A percentile compares a stretch with the other conserved stretches of the same genome.
These are phyloP conservation scores for Penelope pileata DNA, from an alignment of 2,113 vertebrate genomes.

Conservation along the genomic window DNA sequence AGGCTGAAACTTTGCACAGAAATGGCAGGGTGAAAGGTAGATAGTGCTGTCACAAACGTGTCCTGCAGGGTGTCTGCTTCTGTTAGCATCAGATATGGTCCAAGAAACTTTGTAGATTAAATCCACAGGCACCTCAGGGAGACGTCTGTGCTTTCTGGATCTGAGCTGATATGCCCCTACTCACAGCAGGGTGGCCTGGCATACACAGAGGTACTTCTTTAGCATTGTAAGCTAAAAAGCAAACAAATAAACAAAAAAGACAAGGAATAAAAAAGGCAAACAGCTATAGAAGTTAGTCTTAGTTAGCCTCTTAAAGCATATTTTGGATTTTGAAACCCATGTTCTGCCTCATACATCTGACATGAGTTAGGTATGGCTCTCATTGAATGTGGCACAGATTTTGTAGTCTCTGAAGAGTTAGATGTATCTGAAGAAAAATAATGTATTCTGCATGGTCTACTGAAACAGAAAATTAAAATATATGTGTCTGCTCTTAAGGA, in stretches of 20 bases:
- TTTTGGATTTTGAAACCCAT: not conserved
- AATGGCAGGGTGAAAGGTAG: not conserved
- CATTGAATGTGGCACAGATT: not conserved
- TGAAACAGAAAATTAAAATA: slow-evolving; percentile 32
- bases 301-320: not conserved
- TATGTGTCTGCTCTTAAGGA: not conserved
- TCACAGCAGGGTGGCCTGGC: not conserved
- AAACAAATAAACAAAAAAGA: not conserved
- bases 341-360: not conserved
- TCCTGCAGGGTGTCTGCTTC: not conserved
- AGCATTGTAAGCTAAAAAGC: not conserved
- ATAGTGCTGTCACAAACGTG: not conserved
- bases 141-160: not conserved
- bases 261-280: not conserved
- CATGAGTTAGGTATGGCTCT: not conserved
- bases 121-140: not conserved
- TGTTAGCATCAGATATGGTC: not conserved
- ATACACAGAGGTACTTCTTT: not conserved
- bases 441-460: not conserved
- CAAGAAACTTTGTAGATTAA: not conserved
- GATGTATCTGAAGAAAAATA: not conserved
- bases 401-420: not conserved
- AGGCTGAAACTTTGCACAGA: not conserved
- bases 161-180: not conserved
- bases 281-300: not conserved